phyloP scores from a whole-genome alignment of 2,113 vertebrate species.

The Nerophis ophidion region DNA sequence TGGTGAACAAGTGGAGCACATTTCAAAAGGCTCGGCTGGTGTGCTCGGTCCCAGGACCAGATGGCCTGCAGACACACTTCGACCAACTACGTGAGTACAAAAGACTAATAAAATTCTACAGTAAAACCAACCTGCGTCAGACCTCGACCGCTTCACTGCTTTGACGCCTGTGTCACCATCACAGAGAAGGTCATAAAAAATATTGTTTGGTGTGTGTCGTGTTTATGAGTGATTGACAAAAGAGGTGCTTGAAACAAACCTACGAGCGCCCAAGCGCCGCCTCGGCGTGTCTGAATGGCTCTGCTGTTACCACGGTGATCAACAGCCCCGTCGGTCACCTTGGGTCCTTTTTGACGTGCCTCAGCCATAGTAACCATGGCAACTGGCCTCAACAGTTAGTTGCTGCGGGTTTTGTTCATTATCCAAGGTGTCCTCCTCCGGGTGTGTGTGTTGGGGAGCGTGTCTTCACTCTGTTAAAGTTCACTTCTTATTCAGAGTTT shows the following conservation, averaged over 20 bases:
- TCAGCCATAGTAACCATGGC: constrained; percentile 54
- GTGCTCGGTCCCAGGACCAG: constrained; percentile 74
- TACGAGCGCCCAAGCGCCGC: constrained; percentile 4
- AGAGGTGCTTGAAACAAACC: constrained; percentile 12
- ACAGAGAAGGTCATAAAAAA: constrained; percentile 8
- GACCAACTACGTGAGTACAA: constrained; percentile 77
- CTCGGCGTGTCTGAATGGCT: constrained; percentile 21
- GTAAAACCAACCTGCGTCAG: constrained; percentile 12
- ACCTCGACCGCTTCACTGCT: constrained; percentile 8
- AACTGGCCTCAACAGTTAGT: constrained; percentile 50
- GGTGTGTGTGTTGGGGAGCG: constrained; percentile 9
- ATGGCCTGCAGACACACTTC: constrained; percentile 77
- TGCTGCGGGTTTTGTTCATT: constrained; percentile 42
- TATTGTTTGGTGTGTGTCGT: constrained; percentile 16
- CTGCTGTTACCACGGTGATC: constrained; percentile 59
- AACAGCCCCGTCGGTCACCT: constrained; percentile 50
- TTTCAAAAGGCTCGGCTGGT: constrained; percentile 78
- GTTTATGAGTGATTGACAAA: not conserved
- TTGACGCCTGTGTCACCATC: constrained; percentile 15
- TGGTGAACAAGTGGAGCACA: constrained; percentile 80
- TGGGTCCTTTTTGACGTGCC: constrained; percentile 40
- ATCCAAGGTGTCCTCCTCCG: constrained; percentile 26
- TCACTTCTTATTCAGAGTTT: not conserved
- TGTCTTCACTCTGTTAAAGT: not conserved
- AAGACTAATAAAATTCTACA: constrained; percentile 2